phyloP scores from a whole-genome alignment of 1,140 invertebrate species.

The Oedothorax gibbosus region DNA sequence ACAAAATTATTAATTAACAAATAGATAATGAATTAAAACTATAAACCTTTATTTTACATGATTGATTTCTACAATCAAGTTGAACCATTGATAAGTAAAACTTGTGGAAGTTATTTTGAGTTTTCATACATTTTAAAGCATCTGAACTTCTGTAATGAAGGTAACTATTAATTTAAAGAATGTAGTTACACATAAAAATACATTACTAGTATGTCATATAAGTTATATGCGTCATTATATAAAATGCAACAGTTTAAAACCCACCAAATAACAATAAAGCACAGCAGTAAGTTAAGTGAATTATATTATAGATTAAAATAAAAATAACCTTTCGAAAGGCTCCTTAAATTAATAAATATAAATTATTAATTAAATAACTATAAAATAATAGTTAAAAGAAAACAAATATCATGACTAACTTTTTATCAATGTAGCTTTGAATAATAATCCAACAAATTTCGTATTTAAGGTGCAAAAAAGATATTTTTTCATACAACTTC shows the following conservation, averaged over 20 bases:
- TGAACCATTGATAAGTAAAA: neutral
- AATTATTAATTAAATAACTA: neutral
- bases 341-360: neutral
- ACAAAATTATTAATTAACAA: no score
- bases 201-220: neutral
- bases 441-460: constrained; percentile 40
- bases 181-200: neutral
- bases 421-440: neutral
- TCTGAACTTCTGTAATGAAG: neutral
- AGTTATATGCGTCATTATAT: neutral
- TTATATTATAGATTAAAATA: no score
- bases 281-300: neutral
- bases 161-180: neutral
- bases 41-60: constrained; percentile 2
- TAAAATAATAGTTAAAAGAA: neutral
- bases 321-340: no score
- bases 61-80: neutral
- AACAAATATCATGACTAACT: neutral
- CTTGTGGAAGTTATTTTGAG: neutral
- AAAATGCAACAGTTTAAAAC: neutral
- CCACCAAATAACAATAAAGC: neutral
- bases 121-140: neutral
- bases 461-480: constrained; percentile 22
- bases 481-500: constrained; percentile 1
- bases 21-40: neutral